Conservation (phyloP, 2,797 vertebrate species). For the Merluccius polli region DNA sequence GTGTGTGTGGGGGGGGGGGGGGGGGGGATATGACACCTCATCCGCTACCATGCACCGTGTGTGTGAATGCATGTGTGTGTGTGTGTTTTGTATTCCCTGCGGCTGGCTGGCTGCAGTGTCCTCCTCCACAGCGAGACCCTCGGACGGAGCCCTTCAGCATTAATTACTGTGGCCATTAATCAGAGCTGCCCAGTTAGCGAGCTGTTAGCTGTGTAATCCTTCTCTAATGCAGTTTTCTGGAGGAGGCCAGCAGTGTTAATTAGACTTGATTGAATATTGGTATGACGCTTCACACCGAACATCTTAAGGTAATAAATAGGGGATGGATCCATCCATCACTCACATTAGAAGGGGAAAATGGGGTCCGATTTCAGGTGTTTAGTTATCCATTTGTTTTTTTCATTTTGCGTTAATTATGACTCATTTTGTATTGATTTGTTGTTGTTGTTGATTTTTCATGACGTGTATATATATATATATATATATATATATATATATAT, state of each 20-base stretch:
- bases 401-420: neutral
- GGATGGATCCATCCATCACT: conserved; percentile 55
- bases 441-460: neutral
- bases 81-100: conserved; percentile 43
- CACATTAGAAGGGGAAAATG: neutral
- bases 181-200: conserved; percentile 72
- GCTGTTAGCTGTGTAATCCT: conserved; percentile 74
- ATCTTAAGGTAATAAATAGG: conserved; percentile 77
- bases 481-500: no score
- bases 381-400: neutral
- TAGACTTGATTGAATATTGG: conserved; percentile 76
- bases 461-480: no score
- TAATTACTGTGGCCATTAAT: conserved; percentile 81
- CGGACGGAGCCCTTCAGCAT: conserved; percentile 75
- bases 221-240: conserved; percentile 74
- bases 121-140: conserved; percentile 64
- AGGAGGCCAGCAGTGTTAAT: conserved; percentile 70
- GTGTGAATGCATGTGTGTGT: conserved; percentile 18
- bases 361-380: neutral
- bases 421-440: neutral
- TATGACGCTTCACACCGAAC: conserved; percentile 73
- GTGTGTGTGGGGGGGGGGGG: neutral
- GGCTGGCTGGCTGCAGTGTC: conserved; percentile 63
- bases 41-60: neutral
- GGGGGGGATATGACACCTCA: no score